These are phyloP conservation scores for Argopecten irradians DNA, from an alignment of 1,140 invertebrate genomes.

Conservation along the genomic window DNA sequence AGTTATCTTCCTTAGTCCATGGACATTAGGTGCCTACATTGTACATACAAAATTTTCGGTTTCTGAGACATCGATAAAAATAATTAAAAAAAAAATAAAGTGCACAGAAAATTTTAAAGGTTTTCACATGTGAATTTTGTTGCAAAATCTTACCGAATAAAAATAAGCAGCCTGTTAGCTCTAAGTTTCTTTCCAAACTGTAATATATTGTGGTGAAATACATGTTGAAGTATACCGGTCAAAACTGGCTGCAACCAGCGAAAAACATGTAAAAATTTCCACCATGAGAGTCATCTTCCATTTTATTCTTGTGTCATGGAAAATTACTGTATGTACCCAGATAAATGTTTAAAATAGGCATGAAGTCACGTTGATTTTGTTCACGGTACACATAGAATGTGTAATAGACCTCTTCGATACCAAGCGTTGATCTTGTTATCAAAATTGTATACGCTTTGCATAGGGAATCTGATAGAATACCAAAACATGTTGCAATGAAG, in stretches of 20 bases:
- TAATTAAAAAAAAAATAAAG: not conserved
- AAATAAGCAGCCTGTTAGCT: not conserved
- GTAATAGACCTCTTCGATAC: too few relatives aligned
- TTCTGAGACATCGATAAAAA: too few relatives aligned
- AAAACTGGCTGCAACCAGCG: not conserved
- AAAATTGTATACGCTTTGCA: too few relatives aligned
- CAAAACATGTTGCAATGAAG: too few relatives aligned
- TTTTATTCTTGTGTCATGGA: not conserved
- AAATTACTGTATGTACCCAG: not conserved
- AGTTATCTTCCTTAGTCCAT: not conserved
- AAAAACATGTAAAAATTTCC: not conserved
- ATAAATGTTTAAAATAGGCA: too few relatives aligned
- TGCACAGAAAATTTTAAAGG: not conserved
- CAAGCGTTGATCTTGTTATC: too few relatives aligned
- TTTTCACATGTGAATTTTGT: not conserved
- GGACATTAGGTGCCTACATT: too few relatives aligned
- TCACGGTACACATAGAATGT: too few relatives aligned
- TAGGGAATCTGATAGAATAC: too few relatives aligned
- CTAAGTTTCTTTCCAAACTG: not conserved
- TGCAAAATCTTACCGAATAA: not conserved
- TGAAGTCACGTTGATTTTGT: too few relatives aligned
- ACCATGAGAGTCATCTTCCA: too few relatives aligned
- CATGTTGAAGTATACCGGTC: not conserved
- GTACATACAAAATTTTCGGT: not conserved
- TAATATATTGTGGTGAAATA: not conserved